Base-by-base conservation (phyloP, 2,888 invertebrate genomes). In the Folsomia manolachei region DNA sequence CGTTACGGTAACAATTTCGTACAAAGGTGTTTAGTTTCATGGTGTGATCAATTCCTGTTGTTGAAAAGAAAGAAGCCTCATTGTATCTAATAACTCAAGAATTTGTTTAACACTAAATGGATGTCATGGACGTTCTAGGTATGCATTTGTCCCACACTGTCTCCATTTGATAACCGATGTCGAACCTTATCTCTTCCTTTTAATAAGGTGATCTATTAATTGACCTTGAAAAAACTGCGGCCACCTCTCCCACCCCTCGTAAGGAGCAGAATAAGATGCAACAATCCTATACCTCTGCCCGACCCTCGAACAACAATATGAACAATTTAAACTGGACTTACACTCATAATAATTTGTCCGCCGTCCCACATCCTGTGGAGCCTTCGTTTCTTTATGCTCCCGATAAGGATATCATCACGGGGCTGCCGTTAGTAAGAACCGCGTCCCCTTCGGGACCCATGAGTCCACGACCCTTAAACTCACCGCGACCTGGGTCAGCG, bases 61-160 rank as follows among this genome's bases (percentile, higher is more conserved):
- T n/a, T n/a, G n/a, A n/a, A n/a, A n/a, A n/a, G n/a, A n/a, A n/a
- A n/a, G n/a, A n/a, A n/a, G n/a, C n/a, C n/a, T n/a, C n/a, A n/a
- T n/a, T n/a, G n/a, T n/a, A n/a, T n/a, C n/a, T n/a, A n/a, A n/a
- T n/a, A n/a, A n/a, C n/a, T n/a, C n/a, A n/a, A n/a, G n/a, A n/a
- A n/a, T n/a, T n/a, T n/a, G n/a, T n/a, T n/a, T n/a, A n/a, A n/a
- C n/a, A n/a, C n/a, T n/a, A 71, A n/a, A 75, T 75, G 75, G 75
- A 75, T 56, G 75, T 75, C n/a, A 70, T 75, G 56, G 75, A 75
- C 63, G 72, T 72, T 18, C 61, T 75, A 39, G 75, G 75, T 56
- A 56, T n/a, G n/a, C n/a, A n/a, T n/a, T n/a, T n/a, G n/a, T n/a
- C n/a, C n/a, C n/a, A n/a, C n/a, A n/a, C n/a, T n/a, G n/a, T n/a